A percentile compares a stretch with the other conserved stretches of the same genome.
These are phyloP conservation scores for Neoascia interrupta DNA, from an alignment of 2,888 invertebrate species.

Conservation along the genomic window DNA sequence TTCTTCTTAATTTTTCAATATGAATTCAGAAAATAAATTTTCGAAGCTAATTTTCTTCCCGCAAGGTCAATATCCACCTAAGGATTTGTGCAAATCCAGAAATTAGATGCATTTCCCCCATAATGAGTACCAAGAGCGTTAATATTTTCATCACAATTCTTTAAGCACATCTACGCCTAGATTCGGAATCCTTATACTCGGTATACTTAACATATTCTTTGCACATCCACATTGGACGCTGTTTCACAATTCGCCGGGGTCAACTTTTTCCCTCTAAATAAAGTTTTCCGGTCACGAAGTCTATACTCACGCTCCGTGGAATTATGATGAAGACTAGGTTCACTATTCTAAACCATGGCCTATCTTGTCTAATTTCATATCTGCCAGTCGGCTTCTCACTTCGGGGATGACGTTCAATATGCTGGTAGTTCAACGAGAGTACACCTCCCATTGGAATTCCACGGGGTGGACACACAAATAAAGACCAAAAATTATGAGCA, in stretches of 20 bases:
- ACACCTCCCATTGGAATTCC: not conserved
- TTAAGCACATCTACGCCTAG: too few relatives aligned
- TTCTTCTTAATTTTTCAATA: too few relatives aligned
- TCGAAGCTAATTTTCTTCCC: too few relatives aligned
- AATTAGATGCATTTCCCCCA: too few relatives aligned
- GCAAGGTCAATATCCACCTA: too few relatives aligned
- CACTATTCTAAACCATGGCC: not conserved
- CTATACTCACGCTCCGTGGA: not conserved
- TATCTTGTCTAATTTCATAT: conserved; percentile 8
- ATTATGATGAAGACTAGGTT: conserved; percentile 7
- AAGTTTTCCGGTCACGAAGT: conserved; percentile 36
- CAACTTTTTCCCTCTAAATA: conserved; percentile 16
- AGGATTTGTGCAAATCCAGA: too few relatives aligned
- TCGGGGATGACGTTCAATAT: conserved; percentile 7
- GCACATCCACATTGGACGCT: not conserved
- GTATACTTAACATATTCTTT: too few relatives aligned
- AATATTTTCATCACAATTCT: too few relatives aligned
- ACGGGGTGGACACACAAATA: not conserved
- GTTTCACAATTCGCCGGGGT: not conserved
- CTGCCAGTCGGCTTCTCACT: not conserved
- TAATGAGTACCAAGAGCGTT: too few relatives aligned
- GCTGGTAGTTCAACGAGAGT: not conserved
- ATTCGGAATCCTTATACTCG: too few relatives aligned
- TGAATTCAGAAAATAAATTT: too few relatives aligned
- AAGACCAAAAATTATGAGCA: not conserved